A percentile compares a stretch with the other conserved stretches of the same genome.
phyloP scores from a whole-genome alignment of 2,888 invertebrate species.

The Caenorhabditis wallacei region DNA sequence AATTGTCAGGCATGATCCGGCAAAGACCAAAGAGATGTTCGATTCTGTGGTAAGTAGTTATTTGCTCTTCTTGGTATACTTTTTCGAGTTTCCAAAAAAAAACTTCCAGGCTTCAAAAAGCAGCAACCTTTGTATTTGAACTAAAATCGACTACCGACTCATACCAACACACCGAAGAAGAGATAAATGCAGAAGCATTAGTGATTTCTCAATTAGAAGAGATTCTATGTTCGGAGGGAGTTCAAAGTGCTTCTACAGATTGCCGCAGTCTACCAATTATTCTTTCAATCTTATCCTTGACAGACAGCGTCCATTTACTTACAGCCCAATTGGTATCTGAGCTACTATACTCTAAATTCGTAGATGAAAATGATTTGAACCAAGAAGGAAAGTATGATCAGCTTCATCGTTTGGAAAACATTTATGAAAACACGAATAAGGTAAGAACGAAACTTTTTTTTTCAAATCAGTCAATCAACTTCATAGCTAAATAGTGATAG shows the following conservation, averaged over 20 bases:
- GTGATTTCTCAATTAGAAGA: constrained; percentile 49
- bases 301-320: constrained; percentile 53
- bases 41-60: constrained; percentile 58
- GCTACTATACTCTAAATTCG: constrained; percentile 64
- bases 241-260: constrained; percentile 62
- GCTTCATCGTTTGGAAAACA: constrained; percentile 33
- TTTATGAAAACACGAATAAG: constrained; percentile 54
- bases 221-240: constrained; percentile 65
- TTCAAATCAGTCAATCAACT: too few relatives aligned
- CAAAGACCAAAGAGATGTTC: constrained; percentile 43
- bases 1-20: constrained; percentile 60
- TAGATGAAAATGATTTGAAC: constrained; percentile 29
- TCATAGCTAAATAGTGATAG: too few relatives aligned
- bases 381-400: constrained; percentile 25
- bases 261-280: constrained; percentile 67
- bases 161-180: constrained; percentile 39
- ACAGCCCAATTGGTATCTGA: constrained; percentile 66
- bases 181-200: constrained; percentile 28
- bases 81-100: not conserved
- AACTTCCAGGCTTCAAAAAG: constrained; percentile 69
- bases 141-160: constrained; percentile 25
- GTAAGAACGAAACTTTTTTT: constrained; percentile 10
- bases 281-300: constrained; percentile 64
- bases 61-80: not conserved
- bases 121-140: constrained; percentile 65